Base-by-base conservation (phyloP, 2,797 vertebrate species). In the Threskiornis aethiopicus region DNA sequence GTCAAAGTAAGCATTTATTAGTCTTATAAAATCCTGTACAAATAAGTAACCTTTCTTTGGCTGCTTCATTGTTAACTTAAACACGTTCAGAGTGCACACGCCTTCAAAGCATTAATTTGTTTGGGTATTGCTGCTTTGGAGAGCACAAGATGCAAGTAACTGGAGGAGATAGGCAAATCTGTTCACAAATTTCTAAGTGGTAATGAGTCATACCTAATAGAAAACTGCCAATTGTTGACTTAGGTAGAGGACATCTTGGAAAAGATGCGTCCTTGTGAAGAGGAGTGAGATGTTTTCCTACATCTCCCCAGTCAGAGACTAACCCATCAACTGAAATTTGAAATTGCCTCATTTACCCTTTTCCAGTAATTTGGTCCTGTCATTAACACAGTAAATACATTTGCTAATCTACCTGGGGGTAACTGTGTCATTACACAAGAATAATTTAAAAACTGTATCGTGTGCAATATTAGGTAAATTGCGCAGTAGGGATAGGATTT, bases 21-120 rank as follows among this genome's bases (percentile, higher is more conserved):
- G 24, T 66, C 26, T 84, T 92, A 72, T 25, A 69, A 94, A 92
- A 87, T 58, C 28, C 46, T 17, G 24, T 83, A 83, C 54, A 97
- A 94, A 65, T 64, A 95, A 89, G 28, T 66, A 92, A 88, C 55
- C 59, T 49, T 93, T 91, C 69, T 73, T 93, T 66, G 64, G 70
- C 86, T 82, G 37, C 55, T 91, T 87, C 44, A 13, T 21, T 75
- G 62, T 72, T 69, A 95, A 75, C 31, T 94, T 94, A 91, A 96
- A 77, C 25, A 83, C 22, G 33, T 69, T 83, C 16, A 73, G 64
- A 61, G 10, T 24, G 31, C 19, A 24, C 12, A 44, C 5, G 86
- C 35, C 19, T 71, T 77, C 76, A 87, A 96, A 96, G 65, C 11
- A 72, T 51, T 47, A 26, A 78, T 84, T 89, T 87, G 58, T 72